These are phyloP conservation scores for Machaerirhynchus nigripectus DNA, from an alignment of 2,113 vertebrate species.

Conservation along the genomic window DNA sequence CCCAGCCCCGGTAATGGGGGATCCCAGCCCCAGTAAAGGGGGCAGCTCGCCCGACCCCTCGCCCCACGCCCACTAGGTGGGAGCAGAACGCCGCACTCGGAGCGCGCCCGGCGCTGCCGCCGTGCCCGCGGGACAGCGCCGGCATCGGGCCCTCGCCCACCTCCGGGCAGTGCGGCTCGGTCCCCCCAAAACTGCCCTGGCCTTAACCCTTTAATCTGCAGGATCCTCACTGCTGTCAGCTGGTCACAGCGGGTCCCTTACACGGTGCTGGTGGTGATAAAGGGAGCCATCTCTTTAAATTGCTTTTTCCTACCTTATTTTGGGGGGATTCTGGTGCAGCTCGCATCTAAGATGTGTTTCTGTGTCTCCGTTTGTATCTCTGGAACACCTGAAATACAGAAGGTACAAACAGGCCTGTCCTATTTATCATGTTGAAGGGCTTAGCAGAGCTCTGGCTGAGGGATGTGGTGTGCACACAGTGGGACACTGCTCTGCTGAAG, in stretches of 20 bases:
- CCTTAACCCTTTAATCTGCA: neutral
- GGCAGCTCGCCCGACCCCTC: neutral
- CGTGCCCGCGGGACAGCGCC: neutral
- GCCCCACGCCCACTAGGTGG: constrained; percentile 35
- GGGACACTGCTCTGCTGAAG: neutral
- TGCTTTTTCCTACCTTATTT: neutral
- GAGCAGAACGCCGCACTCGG: neutral
- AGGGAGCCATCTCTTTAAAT: neutral
- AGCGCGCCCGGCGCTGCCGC: neutral
- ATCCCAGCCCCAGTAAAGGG: neutral
- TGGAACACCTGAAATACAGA: neutral
- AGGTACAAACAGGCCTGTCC: neutral
- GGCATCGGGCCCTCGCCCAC: too few relatives aligned
- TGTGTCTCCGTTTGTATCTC: neutral
- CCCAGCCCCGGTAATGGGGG: too few relatives aligned
- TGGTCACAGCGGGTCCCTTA: neutral
- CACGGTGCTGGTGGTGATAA: neutral
- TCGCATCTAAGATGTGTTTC: neutral
- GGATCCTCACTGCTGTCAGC: neutral
- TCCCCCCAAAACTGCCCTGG: neutral
- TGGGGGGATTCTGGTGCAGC: neutral
- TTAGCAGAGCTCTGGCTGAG: neutral
- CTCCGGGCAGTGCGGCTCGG: accelerated
- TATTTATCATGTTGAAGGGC: neutral
- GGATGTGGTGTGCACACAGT: neutral